phyloP scores from a whole-genome alignment of 2,797 vertebrate species.

The Myiothlypis chrysogaster region DNA sequence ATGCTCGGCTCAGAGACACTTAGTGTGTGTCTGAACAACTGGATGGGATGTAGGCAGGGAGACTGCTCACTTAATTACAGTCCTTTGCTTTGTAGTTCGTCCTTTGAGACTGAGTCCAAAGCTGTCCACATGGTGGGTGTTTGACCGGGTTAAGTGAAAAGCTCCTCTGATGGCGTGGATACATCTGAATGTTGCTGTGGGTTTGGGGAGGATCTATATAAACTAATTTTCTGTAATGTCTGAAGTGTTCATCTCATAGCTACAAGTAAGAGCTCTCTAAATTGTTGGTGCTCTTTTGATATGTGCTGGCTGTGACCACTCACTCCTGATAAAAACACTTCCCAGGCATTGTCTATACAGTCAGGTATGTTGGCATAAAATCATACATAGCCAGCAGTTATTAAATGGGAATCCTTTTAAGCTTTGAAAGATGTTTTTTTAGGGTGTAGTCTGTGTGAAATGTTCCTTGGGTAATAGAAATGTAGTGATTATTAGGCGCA shows the following conservation, averaged over 20 bases:
- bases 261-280: background rate
- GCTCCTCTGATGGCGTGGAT: background rate
- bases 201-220: background rate
- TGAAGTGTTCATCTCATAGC: background rate
- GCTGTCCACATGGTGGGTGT: background rate
- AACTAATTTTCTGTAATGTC: background rate
- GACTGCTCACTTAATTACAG: background rate
- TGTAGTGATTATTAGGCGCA: background rate
- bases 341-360: background rate
- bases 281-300: background rate
- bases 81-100: background rate
- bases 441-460: slow-evolving; percentile 44
- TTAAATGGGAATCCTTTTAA: slow-evolving; percentile 8
- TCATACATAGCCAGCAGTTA: background rate
- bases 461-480: slow-evolving; percentile 30
- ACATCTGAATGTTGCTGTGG: background rate
- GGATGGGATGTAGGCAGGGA: background rate
- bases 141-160: background rate
- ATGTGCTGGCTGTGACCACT: background rate
- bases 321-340: background rate
- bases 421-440: background rate
- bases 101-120: background rate
- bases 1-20: background rate
- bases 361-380: slow-evolving; percentile 23
- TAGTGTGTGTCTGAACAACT: background rate